phyloP scores from a whole-genome alignment of 2,797 vertebrate genomes.

The Coilia nasus region DNA sequence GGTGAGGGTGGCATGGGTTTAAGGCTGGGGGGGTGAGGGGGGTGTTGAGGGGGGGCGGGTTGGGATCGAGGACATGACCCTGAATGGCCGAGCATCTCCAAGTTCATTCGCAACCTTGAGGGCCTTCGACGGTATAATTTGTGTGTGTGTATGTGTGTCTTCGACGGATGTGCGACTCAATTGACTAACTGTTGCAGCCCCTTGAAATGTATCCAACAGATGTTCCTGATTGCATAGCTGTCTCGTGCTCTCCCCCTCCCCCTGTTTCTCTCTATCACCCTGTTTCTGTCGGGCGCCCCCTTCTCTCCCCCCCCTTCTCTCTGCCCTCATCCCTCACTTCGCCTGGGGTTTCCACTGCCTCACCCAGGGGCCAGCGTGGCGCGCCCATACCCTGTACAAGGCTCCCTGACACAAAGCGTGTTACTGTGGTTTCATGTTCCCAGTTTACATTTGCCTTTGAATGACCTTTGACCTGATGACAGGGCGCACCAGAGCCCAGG shows the following conservation, averaged over 20 bases:
- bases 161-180: slow-evolving; percentile 58
- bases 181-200: slow-evolving; percentile 56
- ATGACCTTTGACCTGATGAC: slow-evolving; percentile 14
- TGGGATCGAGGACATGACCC: slow-evolving; percentile 52
- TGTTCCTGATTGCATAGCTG: slow-evolving; percentile 56
- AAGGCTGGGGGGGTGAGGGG: neutral
- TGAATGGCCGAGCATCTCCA: slow-evolving; percentile 32
- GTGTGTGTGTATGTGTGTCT: too few species aligned
- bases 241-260: slow-evolving; percentile 31
- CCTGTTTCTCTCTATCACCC: neutral
- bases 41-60: slow-evolving; percentile 37
- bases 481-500: neutral
- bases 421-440: slow-evolving; percentile 36
- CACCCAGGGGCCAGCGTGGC: neutral
- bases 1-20: neutral
- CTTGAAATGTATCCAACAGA: slow-evolving; percentile 64
- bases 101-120: slow-evolving; percentile 57
- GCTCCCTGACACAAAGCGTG: slow-evolving; percentile 52
- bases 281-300: too few species aligned
- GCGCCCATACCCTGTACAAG: slow-evolving; percentile 36
- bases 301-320: neutral
- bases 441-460: slow-evolving; percentile 17
- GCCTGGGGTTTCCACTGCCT: neutral
- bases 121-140: slow-evolving; percentile 55
- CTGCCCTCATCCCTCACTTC: neutral